A percentile compares a stretch with the other conserved stretches of the same genome.
These are phyloP conservation scores for Yoshiicerus persimilis DNA, from an alignment of 1,140 invertebrate genomes.

Conservation along the genomic window DNA sequence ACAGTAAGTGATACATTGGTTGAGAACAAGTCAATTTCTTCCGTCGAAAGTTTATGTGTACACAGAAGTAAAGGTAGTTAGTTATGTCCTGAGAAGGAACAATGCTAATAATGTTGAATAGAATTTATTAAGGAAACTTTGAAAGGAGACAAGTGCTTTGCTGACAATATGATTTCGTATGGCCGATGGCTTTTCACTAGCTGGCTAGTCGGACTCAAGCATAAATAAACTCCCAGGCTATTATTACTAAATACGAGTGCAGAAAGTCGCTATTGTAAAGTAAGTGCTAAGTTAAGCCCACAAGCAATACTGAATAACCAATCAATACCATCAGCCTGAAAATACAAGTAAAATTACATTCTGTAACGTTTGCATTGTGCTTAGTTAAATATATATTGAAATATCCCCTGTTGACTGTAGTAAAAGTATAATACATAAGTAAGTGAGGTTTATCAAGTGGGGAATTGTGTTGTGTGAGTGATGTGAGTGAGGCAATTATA, in stretches of 20 bases:
- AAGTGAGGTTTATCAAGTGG: neutral
- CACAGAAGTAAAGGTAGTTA: neutral
- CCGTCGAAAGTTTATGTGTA: too few species aligned
- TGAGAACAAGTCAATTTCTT: neutral
- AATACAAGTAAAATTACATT: neutral
- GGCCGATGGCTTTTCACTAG: neutral
- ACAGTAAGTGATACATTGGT: neutral
- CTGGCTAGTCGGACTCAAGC: neutral
- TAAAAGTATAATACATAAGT: neutral
- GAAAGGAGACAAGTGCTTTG: neutral
- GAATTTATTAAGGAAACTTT: neutral
- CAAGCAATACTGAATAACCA: neutral
- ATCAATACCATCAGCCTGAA: neutral
- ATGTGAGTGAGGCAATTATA: neutral
- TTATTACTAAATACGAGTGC: neutral
- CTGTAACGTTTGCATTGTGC: neutral
- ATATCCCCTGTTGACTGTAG: neutral
- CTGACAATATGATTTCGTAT: neutral
- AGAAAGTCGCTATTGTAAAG: neutral
- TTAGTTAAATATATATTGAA: neutral
- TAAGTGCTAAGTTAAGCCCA: neutral
- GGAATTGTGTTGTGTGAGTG: neutral
- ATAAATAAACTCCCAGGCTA: neutral
- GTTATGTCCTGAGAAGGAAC: neutral
- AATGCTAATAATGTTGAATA: neutral